Evolutionary conservation across 2,888 invertebrate genomes (phyloP), one percentile per base, ranked within the genome.

Genomic region (Spilarctia lutea): DNA sequence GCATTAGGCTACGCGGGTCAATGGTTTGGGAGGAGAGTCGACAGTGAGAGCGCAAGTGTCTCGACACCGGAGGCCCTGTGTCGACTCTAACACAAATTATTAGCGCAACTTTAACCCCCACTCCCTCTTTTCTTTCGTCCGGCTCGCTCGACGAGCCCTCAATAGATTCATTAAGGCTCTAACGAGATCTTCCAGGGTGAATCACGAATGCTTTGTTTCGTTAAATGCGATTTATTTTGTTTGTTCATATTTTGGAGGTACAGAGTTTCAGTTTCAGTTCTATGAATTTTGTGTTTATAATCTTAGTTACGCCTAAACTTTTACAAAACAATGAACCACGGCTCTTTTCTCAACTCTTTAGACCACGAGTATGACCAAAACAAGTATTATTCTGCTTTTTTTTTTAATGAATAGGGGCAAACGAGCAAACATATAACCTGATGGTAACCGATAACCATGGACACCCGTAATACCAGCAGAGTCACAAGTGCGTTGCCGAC

Each of bases 121-220:
- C 74, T 65, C 74, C 77, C 86, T 79, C 89, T 88, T 91, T 92
- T 92, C 92, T 93, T 92, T 91, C 89, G 89, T 89, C 91, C 91
- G 87, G 89, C 88, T 90, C 94, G 93, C 94, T 93, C 91, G 90
- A 91, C 91, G 90, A 91, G 92, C 92, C 91, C 92, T 95, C 95
- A 95, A 96, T 96, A 95, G 95, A 95, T 94, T 96, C 94, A 95
- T 96, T 95, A 95, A 92, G 92, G 91, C 92, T 91, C 92, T 95
- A 95, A 95, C 95, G 93, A 95, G 94, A 94, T 94, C 93, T 92
- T 91, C 91, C 89, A 91, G 91, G 91, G 92, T 90, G 92, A 93
- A 94, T 94, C 93, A 93, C 90, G 91, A 91, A 87, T 91, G 94
- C 93, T 94, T 95, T 95, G 95, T 95, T 94, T 94, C 89, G 86